Percentiles rank a stretch among this genome's conserved stretches.
Evolutionary conservation across 2,888 invertebrate genomes (phyloP).

Genomic region (Tetragonisca angustula): DNA sequence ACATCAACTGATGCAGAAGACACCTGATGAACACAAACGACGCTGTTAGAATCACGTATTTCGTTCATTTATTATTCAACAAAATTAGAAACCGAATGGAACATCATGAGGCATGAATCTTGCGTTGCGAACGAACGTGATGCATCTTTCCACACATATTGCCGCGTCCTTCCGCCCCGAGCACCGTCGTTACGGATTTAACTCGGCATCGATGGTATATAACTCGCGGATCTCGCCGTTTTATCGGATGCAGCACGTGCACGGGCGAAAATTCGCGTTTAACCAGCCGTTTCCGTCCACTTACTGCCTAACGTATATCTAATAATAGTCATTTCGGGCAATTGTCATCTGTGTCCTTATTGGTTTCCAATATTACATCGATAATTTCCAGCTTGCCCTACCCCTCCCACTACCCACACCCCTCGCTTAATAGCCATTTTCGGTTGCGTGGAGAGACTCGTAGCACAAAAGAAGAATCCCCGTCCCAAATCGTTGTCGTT

Average conservation of each 20-base stretch:
- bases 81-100: not conserved
- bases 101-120: not conserved
- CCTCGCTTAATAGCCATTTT: slow-evolving; percentile 56
- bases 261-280: slow-evolving; percentile 56
- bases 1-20: not conserved
- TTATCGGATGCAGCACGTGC: slow-evolving; percentile 60
- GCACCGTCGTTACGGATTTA: slow-evolving; percentile 30
- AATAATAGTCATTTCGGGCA: slow-evolving; percentile 59
- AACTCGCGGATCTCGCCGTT: slow-evolving; percentile 49
- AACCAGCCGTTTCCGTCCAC: slow-evolving; percentile 44
- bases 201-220: slow-evolving; percentile 37
- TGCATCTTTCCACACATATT: not conserved
- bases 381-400: slow-evolving; percentile 61
- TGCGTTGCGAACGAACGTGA: not conserved
- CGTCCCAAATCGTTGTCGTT: slow-evolving; percentile 24
- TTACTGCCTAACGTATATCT: slow-evolving; percentile 64
- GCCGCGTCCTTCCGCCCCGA: not conserved
- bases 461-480: slow-evolving; percentile 41
- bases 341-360: slow-evolving; percentile 69
- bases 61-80: not conserved
- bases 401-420: not conserved
- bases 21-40: not conserved
- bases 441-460: slow-evolving; percentile 11
- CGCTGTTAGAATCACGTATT: not conserved
- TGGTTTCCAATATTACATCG: slow-evolving; percentile 71